Base-by-base conservation (phyloP, 2,888 invertebrate genomes). In the Xestoiulus laeticollis region DNA sequence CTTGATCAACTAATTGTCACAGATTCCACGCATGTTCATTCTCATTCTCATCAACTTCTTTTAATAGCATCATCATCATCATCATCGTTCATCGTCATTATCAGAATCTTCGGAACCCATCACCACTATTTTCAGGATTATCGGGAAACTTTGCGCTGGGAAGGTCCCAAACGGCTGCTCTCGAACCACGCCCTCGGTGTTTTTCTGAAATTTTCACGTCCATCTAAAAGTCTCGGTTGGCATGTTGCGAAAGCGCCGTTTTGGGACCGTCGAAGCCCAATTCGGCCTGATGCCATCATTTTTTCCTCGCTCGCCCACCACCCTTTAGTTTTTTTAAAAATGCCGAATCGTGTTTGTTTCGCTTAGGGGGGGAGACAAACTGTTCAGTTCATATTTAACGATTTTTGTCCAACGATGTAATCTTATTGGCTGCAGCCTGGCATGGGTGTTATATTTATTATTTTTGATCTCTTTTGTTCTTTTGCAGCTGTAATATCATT, bases 391-490 rank as follows among this genome's bases (percentile, higher is more conserved):
- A 78, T 78, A 8, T 78, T 59, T 78, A 26, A 48, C 48, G 48
- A 48, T 48, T 48, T 48, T 48, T 48, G 48, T 48, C 19, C 48
- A 30, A 78, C 78, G 78, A 78, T 78, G 30, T 78, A 78, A 10
- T 78, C 78, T 78, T 78, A 32, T 78, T 78, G 78, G 78, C 78
- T 78, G 78, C 78, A 78, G 78, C 30, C 78, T 78, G 78, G 78
- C 78, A 78, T 78, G 78, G 78, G 78, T 78, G 78, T 30, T 68
- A 32, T 78, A 78, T 78, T 78, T 78, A 78, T 78, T 78, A 78
- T 78, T 78, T 78, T 32, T 78, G 78, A 78, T 78, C 78, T 78
- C 78, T 78, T 43, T 78, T 30, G 78, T 78, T 78, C 78, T 78
- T 78, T 78, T 26, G 78, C 78, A 78, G 78, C 78, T 78, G 78